Percentiles rank a stretch among this genome's conserved stretches.
Evolutionary conservation across 2,113 vertebrate species (phyloP).

Genomic region (Gasterosteus aculeatus): DNA sequence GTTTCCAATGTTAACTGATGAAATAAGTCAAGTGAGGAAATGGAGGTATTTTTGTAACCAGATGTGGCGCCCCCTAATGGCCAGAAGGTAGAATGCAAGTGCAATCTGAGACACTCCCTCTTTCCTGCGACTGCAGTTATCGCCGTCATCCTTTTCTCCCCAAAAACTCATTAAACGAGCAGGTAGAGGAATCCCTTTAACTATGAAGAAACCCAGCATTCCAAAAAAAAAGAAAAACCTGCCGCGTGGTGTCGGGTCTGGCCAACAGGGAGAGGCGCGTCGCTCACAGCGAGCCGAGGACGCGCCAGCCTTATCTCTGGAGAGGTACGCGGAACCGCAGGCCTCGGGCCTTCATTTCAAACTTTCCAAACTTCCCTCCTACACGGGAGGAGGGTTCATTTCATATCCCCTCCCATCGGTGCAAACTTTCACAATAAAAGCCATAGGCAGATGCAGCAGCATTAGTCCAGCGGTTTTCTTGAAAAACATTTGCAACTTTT

Average conservation of each 20-base stretch:
- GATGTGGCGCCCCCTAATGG: not conserved
- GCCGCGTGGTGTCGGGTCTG: conserved; percentile 39
- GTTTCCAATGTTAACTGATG: too few species aligned
- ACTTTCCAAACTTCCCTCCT: too few species aligned
- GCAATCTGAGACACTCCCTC: conserved; percentile 4
- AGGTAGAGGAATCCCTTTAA: conserved; percentile 33
- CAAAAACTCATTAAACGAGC: conserved; percentile 14
- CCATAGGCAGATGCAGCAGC: too few species aligned
- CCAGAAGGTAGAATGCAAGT: not conserved
- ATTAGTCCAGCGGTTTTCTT: too few species aligned
- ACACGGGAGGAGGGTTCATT: too few species aligned
- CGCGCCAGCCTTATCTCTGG: too few species aligned
- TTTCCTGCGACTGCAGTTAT: conserved; percentile 20
- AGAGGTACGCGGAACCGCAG: too few species aligned
- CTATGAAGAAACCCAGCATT: conserved; percentile 7
- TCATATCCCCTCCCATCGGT: too few species aligned
- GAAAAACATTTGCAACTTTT: too few species aligned
- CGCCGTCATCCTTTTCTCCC: conserved; percentile 8
- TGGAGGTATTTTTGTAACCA: not conserved
- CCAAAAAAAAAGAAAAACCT: not conserved
- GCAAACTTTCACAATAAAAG: too few species aligned
- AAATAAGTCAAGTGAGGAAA: too few species aligned
- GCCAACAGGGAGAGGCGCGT: conserved; percentile 7
- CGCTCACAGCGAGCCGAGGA: not conserved
- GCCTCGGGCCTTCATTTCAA: too few species aligned